Evolutionary conservation across 23 tunicate species (phyloP).

Genomic region (Halocynthia roretzi): DNA sequence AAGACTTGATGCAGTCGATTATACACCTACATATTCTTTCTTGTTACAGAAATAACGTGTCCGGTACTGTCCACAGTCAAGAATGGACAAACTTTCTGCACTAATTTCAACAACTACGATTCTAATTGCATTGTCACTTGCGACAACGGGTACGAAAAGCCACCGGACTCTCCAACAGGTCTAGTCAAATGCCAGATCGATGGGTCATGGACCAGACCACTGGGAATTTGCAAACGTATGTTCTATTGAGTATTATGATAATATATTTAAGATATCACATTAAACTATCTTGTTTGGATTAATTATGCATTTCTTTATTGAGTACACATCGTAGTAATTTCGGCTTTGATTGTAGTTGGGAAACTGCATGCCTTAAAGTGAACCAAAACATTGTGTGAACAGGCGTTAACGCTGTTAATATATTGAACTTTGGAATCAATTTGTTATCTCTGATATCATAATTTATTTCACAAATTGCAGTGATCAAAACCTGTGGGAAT

Average conservation of each 20-base stretch:
- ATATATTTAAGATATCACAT: not conserved
- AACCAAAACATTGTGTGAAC: too few species aligned
- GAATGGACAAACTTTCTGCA: conserved; percentile 32
- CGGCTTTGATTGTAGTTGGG: too few species aligned
- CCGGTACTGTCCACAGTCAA: conserved; percentile 10
- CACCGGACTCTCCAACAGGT: not conserved
- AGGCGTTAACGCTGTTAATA: too few species aligned
- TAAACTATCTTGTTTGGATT: not conserved
- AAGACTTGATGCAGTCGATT: too few species aligned
- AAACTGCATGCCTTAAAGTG: too few species aligned
- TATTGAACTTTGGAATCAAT: too few species aligned
- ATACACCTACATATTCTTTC: not conserved
- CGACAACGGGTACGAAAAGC: conserved; percentile 35
- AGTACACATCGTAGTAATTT: too few species aligned
- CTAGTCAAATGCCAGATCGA: conserved; percentile 30
- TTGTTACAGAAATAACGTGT: conserved; percentile 27
- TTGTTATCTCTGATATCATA: too few species aligned
- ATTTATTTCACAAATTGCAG: too few species aligned
- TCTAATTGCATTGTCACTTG: conserved; percentile 50
- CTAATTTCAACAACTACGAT: conserved; percentile 12
- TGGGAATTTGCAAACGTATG: conserved; percentile 41
- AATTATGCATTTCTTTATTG: not conserved
- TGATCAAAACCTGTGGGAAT: too few species aligned
- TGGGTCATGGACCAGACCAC: conserved; percentile 45
- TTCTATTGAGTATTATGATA: not conserved